These are phyloP conservation scores for Xiphophorus couchianus DNA, from an alignment of 2,113 vertebrate genomes.

Conservation along the genomic window DNA sequence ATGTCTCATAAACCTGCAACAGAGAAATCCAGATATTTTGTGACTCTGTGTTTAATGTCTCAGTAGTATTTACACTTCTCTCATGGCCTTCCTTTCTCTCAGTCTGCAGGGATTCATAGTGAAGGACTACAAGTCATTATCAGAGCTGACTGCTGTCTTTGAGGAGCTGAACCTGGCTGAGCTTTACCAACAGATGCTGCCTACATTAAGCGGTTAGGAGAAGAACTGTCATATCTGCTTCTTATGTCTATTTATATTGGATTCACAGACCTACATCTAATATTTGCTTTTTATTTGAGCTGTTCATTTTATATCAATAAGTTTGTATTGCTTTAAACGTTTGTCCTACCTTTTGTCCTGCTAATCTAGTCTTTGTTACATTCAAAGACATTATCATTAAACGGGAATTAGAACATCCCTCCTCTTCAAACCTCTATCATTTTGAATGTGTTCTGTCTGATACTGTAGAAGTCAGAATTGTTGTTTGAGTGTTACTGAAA, in stretches of 20 bases:
- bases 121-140: conserved; percentile 19
- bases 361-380: too few species aligned
- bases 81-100: conserved; percentile 1
- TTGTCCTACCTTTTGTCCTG: too few species aligned
- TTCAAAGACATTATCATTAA: too few species aligned
- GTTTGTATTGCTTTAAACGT: too few species aligned
- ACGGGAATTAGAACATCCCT: too few species aligned
- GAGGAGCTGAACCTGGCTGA: conserved; percentile 42
- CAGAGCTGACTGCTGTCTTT: conserved; percentile 48
- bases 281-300: too few species aligned
- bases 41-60: not conserved
- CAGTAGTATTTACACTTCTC: not conserved
- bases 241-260: not conserved
- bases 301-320: too few species aligned
- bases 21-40: not conserved
- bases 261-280: too few species aligned
- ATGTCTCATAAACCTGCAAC: not conserved
- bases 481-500: too few species aligned
- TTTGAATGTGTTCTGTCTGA: too few species aligned
- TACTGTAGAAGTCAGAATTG: too few species aligned
- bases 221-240: conserved; percentile 1
- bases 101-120: conserved; percentile 51
- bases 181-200: conserved; percentile 44
- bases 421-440: too few species aligned
- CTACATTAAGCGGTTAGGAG: conserved; percentile 23